These are phyloP conservation scores for Thereva nobilitata DNA, from an alignment of 2,888 invertebrate genomes.

Conservation along the genomic window DNA sequence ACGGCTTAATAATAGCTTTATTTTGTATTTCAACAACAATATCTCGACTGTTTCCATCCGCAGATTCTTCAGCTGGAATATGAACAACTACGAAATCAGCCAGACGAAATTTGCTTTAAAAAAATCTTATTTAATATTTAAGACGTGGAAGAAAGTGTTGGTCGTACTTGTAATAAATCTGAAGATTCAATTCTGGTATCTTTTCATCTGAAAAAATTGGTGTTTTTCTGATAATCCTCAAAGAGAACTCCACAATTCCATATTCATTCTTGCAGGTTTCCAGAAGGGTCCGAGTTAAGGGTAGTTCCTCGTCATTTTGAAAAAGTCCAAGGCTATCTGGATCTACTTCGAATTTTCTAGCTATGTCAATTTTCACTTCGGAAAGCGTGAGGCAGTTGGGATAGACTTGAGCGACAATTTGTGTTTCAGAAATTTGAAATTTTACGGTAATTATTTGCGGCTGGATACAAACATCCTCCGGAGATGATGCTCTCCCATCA, in stretches of 20 bases:
- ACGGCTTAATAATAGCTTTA: constrained; percentile 70
- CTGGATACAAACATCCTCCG: constrained; percentile 20
- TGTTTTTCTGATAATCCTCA: constrained; percentile 44
- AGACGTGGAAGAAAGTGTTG: neutral
- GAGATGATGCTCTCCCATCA: constrained; percentile 43
- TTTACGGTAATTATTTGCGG: constrained; percentile 56
- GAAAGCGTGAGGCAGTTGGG: constrained; percentile 60
- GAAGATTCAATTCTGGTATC: constrained; percentile 49
- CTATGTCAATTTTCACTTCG: constrained; percentile 66
- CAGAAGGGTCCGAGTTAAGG: constrained; percentile 49
- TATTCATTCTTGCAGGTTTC: constrained; percentile 52
- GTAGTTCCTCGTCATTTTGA: constrained; percentile 57
- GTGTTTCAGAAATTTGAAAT: constrained; percentile 51
- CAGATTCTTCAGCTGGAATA: constrained; percentile 58
- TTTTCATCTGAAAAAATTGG: constrained; percentile 16
- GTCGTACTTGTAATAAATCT: constrained; percentile 54
- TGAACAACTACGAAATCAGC: constrained; percentile 64
- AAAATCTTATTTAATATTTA: neutral
- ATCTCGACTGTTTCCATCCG: constrained; percentile 54
- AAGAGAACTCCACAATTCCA: constrained; percentile 53
- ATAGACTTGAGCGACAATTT: constrained; percentile 56
- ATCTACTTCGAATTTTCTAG: constrained; percentile 63
- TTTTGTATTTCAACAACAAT: constrained; percentile 66
- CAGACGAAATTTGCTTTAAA: constrained; percentile 54
- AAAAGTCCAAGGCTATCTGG: constrained; percentile 60